These are phyloP conservation scores for Hymenopus coronatus DNA, from an alignment of 2,888 invertebrate genomes.

Conservation along the genomic window DNA sequence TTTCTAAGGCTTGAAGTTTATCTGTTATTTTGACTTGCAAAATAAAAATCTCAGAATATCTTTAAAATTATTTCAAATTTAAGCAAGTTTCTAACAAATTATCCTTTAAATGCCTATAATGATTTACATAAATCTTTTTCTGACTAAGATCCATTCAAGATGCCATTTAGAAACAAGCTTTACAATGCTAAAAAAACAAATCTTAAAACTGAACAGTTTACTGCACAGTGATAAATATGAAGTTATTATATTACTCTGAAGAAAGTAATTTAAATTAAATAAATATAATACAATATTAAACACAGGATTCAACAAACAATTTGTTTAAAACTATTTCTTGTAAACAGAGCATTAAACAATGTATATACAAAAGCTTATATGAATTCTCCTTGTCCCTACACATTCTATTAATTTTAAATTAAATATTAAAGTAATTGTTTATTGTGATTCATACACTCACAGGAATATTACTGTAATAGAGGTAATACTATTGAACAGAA, in stretches of 20 bases:
- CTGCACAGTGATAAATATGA: background rate
- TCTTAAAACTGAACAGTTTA: background rate
- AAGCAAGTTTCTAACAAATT: background rate
- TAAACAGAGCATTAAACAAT: background rate
- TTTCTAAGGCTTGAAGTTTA: background rate
- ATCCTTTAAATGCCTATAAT: background rate
- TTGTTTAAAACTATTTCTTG: background rate
- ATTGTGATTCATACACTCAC: background rate
- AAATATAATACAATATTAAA: background rate
- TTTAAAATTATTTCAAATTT: background rate
- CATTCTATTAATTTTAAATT: conserved; percentile 21
- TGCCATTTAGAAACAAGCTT: background rate
- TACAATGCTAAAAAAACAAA: background rate
- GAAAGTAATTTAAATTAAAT: background rate
- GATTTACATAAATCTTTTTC: background rate
- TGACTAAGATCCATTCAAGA: background rate
- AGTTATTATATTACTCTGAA: background rate
- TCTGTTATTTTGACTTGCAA: background rate
- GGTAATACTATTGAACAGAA: background rate
- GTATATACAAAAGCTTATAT: background rate
- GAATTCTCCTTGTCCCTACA: background rate
- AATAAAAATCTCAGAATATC: background rate
- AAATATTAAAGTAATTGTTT: conserved; percentile 20
- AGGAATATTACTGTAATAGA: background rate
- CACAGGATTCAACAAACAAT: background rate